Percentiles rank a stretch among this genome's conserved stretches.
Conservation (phyloP, 2,113 vertebrate species). For the Nothocercus nigrocapillus region DNA sequence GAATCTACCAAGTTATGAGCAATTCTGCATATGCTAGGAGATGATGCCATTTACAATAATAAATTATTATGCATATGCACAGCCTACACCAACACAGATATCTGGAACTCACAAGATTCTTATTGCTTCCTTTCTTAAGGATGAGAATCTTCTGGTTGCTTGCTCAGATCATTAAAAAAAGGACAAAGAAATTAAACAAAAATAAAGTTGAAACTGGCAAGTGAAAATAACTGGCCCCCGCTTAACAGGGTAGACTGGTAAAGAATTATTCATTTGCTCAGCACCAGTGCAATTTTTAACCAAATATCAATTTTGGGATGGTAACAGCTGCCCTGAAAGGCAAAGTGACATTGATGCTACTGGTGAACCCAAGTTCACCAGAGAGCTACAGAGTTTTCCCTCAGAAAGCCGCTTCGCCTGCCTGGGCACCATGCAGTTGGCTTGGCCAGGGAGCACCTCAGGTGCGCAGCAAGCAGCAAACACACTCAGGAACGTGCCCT, state of each 20-base stretch:
- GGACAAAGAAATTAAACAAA: not conserved
- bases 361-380: not conserved
- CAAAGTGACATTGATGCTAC: not conserved
- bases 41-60: not conserved
- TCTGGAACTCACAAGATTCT: not conserved
- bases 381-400: not conserved
- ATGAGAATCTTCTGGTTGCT: not conserved
- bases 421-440: not conserved
- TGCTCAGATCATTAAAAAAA: not conserved
- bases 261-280: not conserved
- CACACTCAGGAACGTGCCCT: not conserved
- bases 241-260: not conserved
- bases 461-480: not conserved
- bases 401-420: not conserved
- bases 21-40: not conserved
- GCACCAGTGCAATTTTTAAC: not conserved
- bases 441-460: not conserved
- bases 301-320: not conserved
- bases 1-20: not conserved
- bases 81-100: not conserved
- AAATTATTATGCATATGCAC: not conserved
- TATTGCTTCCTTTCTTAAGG: not conserved
- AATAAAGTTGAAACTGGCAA: not conserved
- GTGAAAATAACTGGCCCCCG: fast-evolving
- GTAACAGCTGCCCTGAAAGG: not conserved